Conservation (phyloP, 2,888 invertebrate genomes). For the Exephanes ischioxanthus region DNA sequence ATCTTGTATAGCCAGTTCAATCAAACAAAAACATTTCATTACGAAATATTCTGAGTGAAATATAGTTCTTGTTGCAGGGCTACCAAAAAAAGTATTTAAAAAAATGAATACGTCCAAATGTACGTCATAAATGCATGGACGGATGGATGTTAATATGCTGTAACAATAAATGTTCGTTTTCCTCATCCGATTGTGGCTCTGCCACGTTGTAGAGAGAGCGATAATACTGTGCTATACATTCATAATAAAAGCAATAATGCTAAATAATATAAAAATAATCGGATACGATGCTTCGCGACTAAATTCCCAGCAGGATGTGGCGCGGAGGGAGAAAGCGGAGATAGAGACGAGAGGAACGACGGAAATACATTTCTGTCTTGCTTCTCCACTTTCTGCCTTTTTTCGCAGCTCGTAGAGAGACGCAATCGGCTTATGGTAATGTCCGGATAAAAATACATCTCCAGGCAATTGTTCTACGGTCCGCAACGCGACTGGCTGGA, state of each 20-base stretch:
- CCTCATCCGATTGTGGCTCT: not conserved
- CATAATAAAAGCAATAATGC: not conserved
- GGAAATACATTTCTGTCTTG: constrained; percentile 51
- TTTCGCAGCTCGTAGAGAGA: constrained; percentile 67
- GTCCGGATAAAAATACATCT: constrained; percentile 75
- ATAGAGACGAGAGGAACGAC: constrained; percentile 43
- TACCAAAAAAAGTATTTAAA: not conserved
- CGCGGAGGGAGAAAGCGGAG: constrained; percentile 17
- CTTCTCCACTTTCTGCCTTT: constrained; percentile 55
- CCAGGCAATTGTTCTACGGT: constrained; percentile 73
- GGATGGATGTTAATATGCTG: not conserved
- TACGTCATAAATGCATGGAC: not conserved
- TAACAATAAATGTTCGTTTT: not conserved
- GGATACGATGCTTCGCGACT: not conserved
- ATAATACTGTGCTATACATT: not conserved
- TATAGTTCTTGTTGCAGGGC: too few species aligned
- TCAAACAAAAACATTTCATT: too few species aligned
- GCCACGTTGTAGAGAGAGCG: not conserved
- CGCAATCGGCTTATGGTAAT: constrained; percentile 78
- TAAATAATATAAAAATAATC: constrained; percentile 22
- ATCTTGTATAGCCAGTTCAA: too few species aligned
- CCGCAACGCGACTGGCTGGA: constrained; percentile 49
- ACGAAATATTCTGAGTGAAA: too few species aligned
- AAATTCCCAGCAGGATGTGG: constrained; percentile 1
- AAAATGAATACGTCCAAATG: not conserved